Base-by-base conservation (phyloP, 35 echinoderm and acorn worm genomes). In the Hemicentrotus pulcherrimus region DNA sequence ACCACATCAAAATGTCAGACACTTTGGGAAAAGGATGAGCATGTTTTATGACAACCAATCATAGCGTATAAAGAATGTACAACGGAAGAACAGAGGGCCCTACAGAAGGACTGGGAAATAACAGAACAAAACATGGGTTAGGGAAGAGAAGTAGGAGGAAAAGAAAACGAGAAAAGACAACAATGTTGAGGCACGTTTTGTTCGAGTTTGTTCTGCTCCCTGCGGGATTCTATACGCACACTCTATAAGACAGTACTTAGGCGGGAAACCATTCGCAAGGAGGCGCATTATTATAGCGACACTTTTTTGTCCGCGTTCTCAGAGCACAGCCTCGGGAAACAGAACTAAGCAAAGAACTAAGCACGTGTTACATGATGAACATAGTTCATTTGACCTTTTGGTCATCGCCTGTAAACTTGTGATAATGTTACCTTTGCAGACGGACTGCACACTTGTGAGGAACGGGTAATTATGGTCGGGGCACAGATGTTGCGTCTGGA, bases 1-100 rank as follows among this genome's bases (percentile, higher is more conserved):
- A 78, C 65, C 65, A 78, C 65, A 78, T 78, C 65, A 78, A 78
- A 78, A 78, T 78, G 65, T 78, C 65, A 78, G 28, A n/a, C 65
- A 22, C 65, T 78, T 28, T n/a, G 19, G 65, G 65, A n/a, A n/a
- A 78, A 78, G 65, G 7, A 78, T 78, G 19, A n/a, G 50, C 10
- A 78, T 78, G 65, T 78, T n/a, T 78, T 78, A 22, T n/a, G 65
- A 4, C 65, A 78, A 78, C 28, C 19, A 28, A 78, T 2, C 1
- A 78, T 5, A 78, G 65, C 22, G 24, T 78, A 78, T 28, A 78
- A 70, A 28, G 4, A 4, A 78, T 22, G 65, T 4, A 78, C 5
- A 78, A n/a, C 65, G 19, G 24, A 8, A n/a, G 7, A 78, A 28
- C 2, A 8, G 65, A 78, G 28, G 22, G 65, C 19, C 1, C 24